phyloP scores from a whole-genome alignment of 2,113 vertebrate genomes.

The Deroptyus accipitrinus region DNA sequence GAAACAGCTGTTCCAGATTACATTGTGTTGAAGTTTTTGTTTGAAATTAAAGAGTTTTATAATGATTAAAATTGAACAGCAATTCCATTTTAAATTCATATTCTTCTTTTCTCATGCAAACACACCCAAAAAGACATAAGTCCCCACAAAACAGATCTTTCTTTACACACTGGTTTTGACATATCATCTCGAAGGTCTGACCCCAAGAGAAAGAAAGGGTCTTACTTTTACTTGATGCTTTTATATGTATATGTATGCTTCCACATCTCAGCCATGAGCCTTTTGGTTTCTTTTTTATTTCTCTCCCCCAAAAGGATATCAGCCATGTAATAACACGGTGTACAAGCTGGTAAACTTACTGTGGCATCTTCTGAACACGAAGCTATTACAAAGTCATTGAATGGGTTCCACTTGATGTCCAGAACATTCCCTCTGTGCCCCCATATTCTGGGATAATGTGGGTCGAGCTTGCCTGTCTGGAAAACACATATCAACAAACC shows the following conservation, averaged over 20 bases:
- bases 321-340: background rate
- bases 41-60: background rate
- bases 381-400: slow-evolving; percentile 90
- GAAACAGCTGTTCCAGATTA: background rate
- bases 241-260: background rate
- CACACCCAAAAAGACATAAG: background rate
- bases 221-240: background rate
- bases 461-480: slow-evolving; percentile 92
- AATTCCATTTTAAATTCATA: background rate
- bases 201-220: background rate
- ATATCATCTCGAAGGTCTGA: background rate
- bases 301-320: background rate
- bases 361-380: slow-evolving; percentile 91
- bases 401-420: slow-evolving; percentile 95
- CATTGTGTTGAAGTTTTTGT: background rate
- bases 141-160: background rate
- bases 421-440: slow-evolving; percentile 89
- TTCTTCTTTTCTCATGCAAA: background rate
- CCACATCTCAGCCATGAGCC: background rate
- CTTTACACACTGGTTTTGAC: background rate
- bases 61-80: background rate
- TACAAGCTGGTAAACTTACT: slow-evolving; percentile 71
- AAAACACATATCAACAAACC: background rate
- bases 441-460: slow-evolving; percentile 85
- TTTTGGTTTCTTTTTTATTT: background rate